phyloP scores from a whole-genome alignment of 2,888 invertebrate genomes.

The Netelia fuscicornis region DNA sequence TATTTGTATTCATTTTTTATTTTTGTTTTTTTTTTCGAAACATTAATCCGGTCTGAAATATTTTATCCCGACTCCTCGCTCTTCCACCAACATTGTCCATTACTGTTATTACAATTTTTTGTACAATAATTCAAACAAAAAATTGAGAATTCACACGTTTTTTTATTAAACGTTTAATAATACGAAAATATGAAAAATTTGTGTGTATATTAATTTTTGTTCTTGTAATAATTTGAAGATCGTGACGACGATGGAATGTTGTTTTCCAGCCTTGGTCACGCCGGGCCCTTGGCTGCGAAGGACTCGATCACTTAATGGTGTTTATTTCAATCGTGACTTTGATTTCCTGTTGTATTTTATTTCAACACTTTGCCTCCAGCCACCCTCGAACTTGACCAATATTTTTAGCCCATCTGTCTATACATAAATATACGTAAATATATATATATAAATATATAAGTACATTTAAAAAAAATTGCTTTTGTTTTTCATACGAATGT shows the following conservation, averaged over 20 bases:
- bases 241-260: neutral
- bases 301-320: neutral
- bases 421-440: neutral
- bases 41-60: too few relatives aligned
- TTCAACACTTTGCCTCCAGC: neutral
- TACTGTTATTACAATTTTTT: too few relatives aligned
- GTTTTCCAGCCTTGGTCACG: neutral
- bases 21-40: too few relatives aligned
- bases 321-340: neutral
- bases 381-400: neutral
- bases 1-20: too few relatives aligned
- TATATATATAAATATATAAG: too few relatives aligned
- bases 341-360: neutral
- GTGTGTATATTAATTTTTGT: neutral
- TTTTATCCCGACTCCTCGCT: too few relatives aligned
- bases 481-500: too few relatives aligned
- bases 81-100: too few relatives aligned
- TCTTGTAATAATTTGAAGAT: neutral
- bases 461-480: too few relatives aligned
- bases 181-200: neutral
- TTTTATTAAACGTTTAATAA: too few relatives aligned
- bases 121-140: too few relatives aligned
- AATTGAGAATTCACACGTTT: too few relatives aligned
- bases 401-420: neutral
- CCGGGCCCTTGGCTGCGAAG: neutral